Evolutionary conservation across 2,888 invertebrate species (phyloP), one percentile per base, ranked within the genome.

Genomic region (Hyposoter didymator): DNA sequence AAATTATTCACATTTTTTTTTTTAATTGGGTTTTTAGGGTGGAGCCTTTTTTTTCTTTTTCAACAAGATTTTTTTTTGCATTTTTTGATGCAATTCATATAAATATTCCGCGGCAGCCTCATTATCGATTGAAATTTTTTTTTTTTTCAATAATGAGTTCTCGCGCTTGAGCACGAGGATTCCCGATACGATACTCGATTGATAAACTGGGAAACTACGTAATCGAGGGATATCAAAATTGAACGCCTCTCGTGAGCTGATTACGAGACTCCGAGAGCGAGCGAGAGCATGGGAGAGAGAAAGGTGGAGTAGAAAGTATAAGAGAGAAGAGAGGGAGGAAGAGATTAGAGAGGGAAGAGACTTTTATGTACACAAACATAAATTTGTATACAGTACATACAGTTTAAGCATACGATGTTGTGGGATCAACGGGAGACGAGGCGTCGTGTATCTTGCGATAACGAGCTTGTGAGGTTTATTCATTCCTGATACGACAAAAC

Each of bases 371-470:
- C 32, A 74, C 17, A 32, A 66, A 52, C 6, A 52, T 0, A 55
- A 78, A 78, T 55, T 67, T 43, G 69, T 45, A 62, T 74, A 35
- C 39, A 14, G 28, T 73, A 74, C 74, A 45, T 49, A 64, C 10
- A 74, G 75, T 64, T 69, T 62, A 39, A 67, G 32, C 39, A n/a
- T 55, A 35, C 76, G 45, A 72, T 72, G 55, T 45, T 47, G 32
- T 76, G 62, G 47, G 62, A 62, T 70, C 78, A 43, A 39, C 47
- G 45, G 28, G 43, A 70, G 79, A 67, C 67, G 12, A 39, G 66
- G 39, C 78, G 52, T 82, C 72, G 72, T 76, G 52, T 55, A 73
- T 22, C 12, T n/a, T 14, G 75, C 75, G 84, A 84, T 84, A 84
- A 79, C 69, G 43, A 52, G 70, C 45, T 66, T 52, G 70, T 55